Base-by-base conservation (phyloP, 1,140 invertebrate species). In the Oppia nitens region DNA sequence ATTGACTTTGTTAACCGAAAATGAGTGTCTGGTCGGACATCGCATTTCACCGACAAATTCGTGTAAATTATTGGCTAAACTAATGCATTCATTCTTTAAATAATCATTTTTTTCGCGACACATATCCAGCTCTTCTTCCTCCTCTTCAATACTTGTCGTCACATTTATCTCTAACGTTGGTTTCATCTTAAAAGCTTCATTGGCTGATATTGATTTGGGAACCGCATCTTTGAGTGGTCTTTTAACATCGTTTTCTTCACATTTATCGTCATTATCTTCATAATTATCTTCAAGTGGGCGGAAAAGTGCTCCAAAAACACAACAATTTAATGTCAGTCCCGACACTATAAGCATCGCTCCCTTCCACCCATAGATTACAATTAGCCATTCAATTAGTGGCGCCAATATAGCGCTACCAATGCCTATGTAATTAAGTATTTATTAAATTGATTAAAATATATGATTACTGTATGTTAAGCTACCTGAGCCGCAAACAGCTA, bases 401-500 rank as follows among this genome's bases (percentile, higher is more conserved):
- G 67, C 63, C 58, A 75, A 69, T 0, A 87, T 69, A 68, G 93
- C 90, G 6, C 84, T 86, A 2, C 81, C 81, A 29, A 95, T 87
- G 20, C 92, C 56, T 56, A 12, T 47, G 23, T 40, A 40, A 9
- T 40, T 40, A 40, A 6, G 32, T 40, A 40, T 40, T 40, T 40
- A 9, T 9, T 6, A 40, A 40, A 40, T 40, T 40, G 17, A 40
- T 40, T 40, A 40, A n/a, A n/a, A n/a, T n/a, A n/a, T n/a, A n/a
- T n/a, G n/a, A n/a, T n/a, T n/a, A n/a, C n/a, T n/a, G n/a, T n/a
- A n/a, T 25, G 27, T 54, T n/a, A 9, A 26, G 20, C 27, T 53
- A 56, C 55, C 92, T 0, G 91, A 94, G 9, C 92, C 92, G 68
- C 90, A 95, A 3, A 93, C 84, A 0, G 77, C 77, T 12, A 79